These are phyloP conservation scores for Dipus sagitta DNA, from an alignment of 2,797 vertebrate species.

Conservation along the genomic window DNA sequence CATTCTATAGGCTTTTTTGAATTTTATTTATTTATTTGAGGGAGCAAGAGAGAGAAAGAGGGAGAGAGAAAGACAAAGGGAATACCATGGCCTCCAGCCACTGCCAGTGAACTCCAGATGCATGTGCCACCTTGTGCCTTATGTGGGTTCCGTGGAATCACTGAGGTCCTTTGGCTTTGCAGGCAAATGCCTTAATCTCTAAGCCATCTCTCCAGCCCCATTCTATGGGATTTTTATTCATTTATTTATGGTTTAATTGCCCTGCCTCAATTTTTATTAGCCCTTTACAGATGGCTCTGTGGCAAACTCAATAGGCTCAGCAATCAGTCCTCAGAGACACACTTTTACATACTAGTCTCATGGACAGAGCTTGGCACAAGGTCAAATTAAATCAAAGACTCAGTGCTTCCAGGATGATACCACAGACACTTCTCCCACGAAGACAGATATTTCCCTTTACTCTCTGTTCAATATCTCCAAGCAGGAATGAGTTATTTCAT, in stretches of 20 bases:
- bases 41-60: too few relatives aligned
- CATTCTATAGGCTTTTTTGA: neutral
- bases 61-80: too few relatives aligned
- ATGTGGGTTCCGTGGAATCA: too few relatives aligned
- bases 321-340: neutral
- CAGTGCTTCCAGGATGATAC: neutral
- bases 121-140: too few relatives aligned
- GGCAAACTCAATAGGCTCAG: neutral
- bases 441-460: neutral
- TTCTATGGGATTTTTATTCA: neutral
- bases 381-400: constrained; percentile 32
- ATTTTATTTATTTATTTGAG: too few relatives aligned
- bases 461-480: neutral
- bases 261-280: neutral
- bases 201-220: too few relatives aligned
- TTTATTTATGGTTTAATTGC: neutral
- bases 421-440: neutral
- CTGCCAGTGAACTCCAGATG: too few relatives aligned
- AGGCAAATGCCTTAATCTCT: too few relatives aligned
- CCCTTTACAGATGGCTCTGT: neutral
- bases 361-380: neutral
- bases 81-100: too few relatives aligned
- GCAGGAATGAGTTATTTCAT: constrained; percentile 41
- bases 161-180: too few relatives aligned
- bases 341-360: neutral